A percentile compares a stretch with the other conserved stretches of the same genome.
Evolutionary conservation across 2,797 vertebrate species (phyloP).

Genomic region (Furcifer pardalis): DNA sequence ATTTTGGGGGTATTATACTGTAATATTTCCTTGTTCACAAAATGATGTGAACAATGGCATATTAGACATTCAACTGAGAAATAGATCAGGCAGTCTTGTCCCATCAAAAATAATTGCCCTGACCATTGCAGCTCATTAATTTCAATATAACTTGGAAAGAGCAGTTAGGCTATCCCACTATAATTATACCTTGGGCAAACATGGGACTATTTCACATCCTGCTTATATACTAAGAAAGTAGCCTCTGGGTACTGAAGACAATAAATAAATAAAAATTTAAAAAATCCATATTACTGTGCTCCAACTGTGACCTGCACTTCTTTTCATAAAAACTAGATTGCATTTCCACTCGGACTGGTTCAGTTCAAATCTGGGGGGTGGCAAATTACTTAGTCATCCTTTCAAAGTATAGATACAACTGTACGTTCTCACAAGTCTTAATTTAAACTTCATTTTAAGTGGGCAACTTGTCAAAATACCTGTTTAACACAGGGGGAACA

Average conservation of each 20-base stretch:
- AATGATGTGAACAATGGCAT: conserved; percentile 48
- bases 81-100: conserved; percentile 22
- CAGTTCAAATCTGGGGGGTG: conserved; percentile 1
- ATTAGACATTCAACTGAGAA: conserved; percentile 50
- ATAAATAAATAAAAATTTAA: no score
- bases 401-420: background rate
- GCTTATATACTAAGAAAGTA: conserved; percentile 18
- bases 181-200: conserved; percentile 22
- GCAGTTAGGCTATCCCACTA: background rate
- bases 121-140: conserved; percentile 35
- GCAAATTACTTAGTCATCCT: background rate
- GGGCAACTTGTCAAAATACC: background rate
- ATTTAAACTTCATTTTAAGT: background rate
- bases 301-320: background rate
- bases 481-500: background rate
- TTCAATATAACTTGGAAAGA: conserved; percentile 32
- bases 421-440: background rate
- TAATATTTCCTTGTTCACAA: conserved; percentile 52
- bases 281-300: conserved; percentile 23
- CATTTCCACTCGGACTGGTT: conserved; percentile 14
- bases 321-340: background rate
- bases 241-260: conserved; percentile 5
- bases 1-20: conserved; percentile 34
- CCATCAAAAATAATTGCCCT: conserved; percentile 49
- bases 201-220: background rate